These are phyloP conservation scores for Caenorhabditis afra DNA, from an alignment of 2,888 invertebrate genomes.

Conservation along the genomic window DNA sequence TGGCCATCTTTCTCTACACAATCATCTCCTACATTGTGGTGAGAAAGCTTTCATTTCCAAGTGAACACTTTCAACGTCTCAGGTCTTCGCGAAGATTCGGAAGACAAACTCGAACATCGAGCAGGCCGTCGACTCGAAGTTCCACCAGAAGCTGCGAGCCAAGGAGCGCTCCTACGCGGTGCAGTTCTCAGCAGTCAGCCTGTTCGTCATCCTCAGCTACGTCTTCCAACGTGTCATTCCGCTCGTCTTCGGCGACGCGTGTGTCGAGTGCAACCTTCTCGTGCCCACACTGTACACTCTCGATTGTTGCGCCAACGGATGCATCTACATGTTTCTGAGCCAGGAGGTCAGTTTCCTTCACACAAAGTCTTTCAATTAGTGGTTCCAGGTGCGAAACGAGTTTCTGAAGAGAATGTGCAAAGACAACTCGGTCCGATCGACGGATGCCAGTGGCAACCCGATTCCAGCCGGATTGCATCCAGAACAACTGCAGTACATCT, in stretches of 20 bases:
- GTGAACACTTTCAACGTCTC: not conserved
- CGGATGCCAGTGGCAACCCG: not conserved
- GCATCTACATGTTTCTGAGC: slow-evolving; percentile 25
- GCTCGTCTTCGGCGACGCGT: slow-evolving; percentile 6
- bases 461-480: not conserved
- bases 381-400: slow-evolving; percentile 21
- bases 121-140: slow-evolving; percentile 17
- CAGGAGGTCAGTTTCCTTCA: slow-evolving; percentile 20
- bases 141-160: slow-evolving; percentile 5
- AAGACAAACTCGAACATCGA: not conserved
- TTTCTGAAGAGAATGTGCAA: slow-evolving; percentile 32
- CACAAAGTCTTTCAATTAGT: too few relatives aligned
- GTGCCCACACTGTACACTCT: slow-evolving; percentile 14
- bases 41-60: not conserved
- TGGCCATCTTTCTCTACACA: not conserved
- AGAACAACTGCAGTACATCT: slow-evolving; percentile 5
- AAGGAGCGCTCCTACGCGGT: slow-evolving; percentile 14
- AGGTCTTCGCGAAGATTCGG: slow-evolving; percentile 11
- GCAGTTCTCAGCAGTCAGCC: slow-evolving; percentile 16
- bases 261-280: slow-evolving; percentile 17
- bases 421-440: slow-evolving; percentile 15
- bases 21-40: slow-evolving; percentile 4
- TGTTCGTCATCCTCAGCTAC: slow-evolving; percentile 21
- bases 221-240: slow-evolving; percentile 10
- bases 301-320: slow-evolving; percentile 15